phyloP scores from a whole-genome alignment of 2,113 vertebrate genomes.

The Variabilichromis moorii region DNA sequence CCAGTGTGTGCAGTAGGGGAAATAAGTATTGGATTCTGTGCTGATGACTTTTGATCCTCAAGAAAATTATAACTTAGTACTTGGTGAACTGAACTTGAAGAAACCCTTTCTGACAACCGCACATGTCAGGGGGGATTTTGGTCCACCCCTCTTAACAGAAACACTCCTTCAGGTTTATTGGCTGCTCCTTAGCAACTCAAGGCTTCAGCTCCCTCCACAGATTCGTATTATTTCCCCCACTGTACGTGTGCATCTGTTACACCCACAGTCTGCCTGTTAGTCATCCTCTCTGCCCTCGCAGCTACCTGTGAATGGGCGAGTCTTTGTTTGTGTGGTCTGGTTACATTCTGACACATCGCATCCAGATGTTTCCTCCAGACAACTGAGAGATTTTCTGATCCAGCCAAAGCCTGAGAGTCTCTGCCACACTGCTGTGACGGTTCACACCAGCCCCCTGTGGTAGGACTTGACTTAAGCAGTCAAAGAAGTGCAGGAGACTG shows the following conservation, averaged over 20 bases:
- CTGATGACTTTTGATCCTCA: not conserved
- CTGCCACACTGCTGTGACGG: constrained; percentile 42
- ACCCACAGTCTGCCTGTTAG: not conserved
- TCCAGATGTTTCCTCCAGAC: not conserved
- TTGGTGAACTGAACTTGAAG: too few species aligned
- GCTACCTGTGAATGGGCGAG: not conserved
- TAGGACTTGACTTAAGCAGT: too few species aligned
- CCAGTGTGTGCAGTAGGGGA: not conserved
- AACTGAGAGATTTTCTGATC: not conserved
- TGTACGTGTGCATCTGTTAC: not conserved
- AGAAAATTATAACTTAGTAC: not conserved
- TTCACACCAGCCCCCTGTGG: constrained; percentile 26
- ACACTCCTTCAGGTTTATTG: not conserved
- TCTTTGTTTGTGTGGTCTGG: constrained; percentile 39
- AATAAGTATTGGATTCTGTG: not conserved
- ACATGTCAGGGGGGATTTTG: fast-evolving
- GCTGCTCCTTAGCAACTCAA: not conserved
- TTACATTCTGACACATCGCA: constrained; percentile 38
- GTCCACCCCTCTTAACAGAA: not conserved
- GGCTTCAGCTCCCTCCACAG: not conserved
- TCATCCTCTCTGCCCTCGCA: not conserved
- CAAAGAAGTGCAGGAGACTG: too few species aligned
- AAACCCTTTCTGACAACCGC: not conserved
- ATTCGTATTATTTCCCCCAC: not conserved
- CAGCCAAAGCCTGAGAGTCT: not conserved